Conservation (phyloP, 2,113 vertebrate species). For the Piaya cayana region DNA sequence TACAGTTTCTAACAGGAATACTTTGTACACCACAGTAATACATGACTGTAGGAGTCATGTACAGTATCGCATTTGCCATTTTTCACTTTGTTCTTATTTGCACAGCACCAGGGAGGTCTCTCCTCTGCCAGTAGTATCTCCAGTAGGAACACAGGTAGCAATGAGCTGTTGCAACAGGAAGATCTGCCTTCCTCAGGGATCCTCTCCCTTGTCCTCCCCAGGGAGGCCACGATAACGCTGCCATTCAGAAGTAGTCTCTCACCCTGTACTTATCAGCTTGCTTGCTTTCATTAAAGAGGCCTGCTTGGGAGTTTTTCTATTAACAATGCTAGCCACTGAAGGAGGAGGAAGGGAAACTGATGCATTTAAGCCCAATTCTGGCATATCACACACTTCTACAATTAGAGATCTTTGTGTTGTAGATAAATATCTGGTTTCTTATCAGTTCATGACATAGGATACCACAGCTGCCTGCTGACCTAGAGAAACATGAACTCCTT, state of each 20-base stretch:
- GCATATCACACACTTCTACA: fast-evolving
- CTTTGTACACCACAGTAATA: fast-evolving
- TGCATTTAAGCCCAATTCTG: neutral
- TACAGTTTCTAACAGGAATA: neutral
- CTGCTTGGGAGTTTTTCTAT: neutral
- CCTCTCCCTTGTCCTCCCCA: neutral
- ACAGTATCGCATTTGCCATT: neutral
- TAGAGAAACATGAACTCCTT: neutral
- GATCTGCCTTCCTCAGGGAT: neutral
- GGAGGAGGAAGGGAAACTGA: neutral
- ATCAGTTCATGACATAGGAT: neutral
- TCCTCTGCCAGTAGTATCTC: neutral
- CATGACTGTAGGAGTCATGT: fast-evolving
- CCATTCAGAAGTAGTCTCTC: neutral
- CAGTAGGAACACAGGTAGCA: neutral
- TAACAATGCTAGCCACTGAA: neutral
- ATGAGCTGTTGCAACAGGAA: neutral
- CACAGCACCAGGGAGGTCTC: neutral
- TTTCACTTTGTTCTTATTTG: neutral
- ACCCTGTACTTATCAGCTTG: neutral
- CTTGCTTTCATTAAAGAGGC: neutral
- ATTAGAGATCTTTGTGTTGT: neutral
- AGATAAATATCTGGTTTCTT: neutral
- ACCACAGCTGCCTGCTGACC: neutral
- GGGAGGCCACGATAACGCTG: fast-evolving